Base-by-base conservation (phyloP, 2,888 invertebrate genomes). In the Geotrupes spiniger region DNA sequence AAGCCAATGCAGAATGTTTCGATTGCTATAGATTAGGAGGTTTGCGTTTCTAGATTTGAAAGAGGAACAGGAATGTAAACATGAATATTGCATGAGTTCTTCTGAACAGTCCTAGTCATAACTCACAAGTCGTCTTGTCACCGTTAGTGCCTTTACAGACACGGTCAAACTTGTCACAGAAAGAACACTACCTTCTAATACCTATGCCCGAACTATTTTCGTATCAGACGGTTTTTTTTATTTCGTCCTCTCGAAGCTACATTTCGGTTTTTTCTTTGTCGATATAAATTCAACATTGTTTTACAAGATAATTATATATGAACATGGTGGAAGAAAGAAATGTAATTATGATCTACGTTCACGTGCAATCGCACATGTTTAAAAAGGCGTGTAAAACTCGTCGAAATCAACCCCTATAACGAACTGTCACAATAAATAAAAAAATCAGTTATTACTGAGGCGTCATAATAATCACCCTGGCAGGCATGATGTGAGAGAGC, bases 71-170 rank as follows among this genome's bases (percentile, higher is more conserved):
- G 53, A 51, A 57, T 56, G 55, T 57, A 59, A 60, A 59, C 58
- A 57, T 59, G 58, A 60, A 60, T 60, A 56, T 59, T 59, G 53
- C 57, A 60, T 60, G 56, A 57, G 58, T 57, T 59, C 54, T 59
- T 53, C 38, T 52, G 53, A 54, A 57, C 56, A 53, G 52, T 57
- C 54, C 54, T 54, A 52, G 53, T 57, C 58, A 60, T 58, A 60
- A 60, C 57, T 58, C 56, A 60, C 57, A 51, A 54, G 54, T 49
- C 44, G 53, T 55, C 52, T 58, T 58, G 60, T 58, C 60, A 58
- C 53, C 51, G 56, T 58, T 60, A 54, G 58, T 55, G 57, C 53
- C 59, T 57, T 51, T 36, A 33, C 36, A 37, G 46, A 44, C 49
- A 46, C 38, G 44, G 25, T 47, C 46, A 40, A 40, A 46, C 40